Evolutionary conservation across 1,140 invertebrate species (phyloP), one percentile per base, ranked within the genome.

Genomic region (Cotesia typhae): DNA sequence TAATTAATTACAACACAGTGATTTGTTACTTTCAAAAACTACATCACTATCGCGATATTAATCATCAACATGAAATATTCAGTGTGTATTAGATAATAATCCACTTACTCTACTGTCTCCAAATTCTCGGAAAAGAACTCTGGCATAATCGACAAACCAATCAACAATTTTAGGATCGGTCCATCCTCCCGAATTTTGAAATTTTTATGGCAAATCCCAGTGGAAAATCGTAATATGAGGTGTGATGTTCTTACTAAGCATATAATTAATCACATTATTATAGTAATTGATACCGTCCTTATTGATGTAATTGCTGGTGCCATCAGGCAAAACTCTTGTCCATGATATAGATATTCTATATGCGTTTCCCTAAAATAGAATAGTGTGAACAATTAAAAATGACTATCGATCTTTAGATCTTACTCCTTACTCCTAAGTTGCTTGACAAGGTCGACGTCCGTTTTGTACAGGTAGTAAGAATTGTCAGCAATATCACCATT

Each of bases 401-500:
- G 7, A 41, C 17, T 17, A 41, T 41, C 38, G 0, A 41, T 7
- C 1, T 41, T 41, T 7, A 7, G 38, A 76, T 73, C 81, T 71
- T 66, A 90, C 89, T 2, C 89, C 89, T n/a, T n/a, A n/a, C n/a
- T n/a, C n/a, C n/a, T n/a, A 2, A 92, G 78, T 75, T 89, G 80
- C 47, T 87, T 88, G 1, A 93, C 79, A 55, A 90, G 82, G 47
- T 88, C 80, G 0, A 94, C 88, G 83, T 94, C 93, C 71, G 91
- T 89, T 53, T 85, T 81, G 80, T 90, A 92, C 51, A 90, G 84
- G 77, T 93, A 84, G 82, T 93, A 94, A n/a, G 91, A 92, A 80
- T 93, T 89, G 74, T 88, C 90, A 0, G 92, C 91, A n/a, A 92
- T 78, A 79, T 93, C 91, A 0, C 90, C 92, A 67, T 84, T 88